phyloP scores from a whole-genome alignment of 2,113 vertebrate genomes.

The Seriola aureovittata region DNA sequence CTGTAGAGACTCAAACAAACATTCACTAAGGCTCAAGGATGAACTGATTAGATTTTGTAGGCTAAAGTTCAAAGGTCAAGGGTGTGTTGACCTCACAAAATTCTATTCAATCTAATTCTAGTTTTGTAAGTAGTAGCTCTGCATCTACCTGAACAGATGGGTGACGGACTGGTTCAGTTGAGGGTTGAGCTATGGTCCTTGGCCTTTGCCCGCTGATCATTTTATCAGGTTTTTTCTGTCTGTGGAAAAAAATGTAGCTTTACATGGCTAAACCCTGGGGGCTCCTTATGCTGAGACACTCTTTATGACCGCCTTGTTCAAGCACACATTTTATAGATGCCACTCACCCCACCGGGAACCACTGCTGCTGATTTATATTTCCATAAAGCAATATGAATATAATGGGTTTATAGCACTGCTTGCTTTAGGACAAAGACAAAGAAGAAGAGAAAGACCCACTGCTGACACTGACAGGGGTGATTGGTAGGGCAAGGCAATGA shows the following conservation, averaged over 20 bases:
- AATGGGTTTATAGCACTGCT: slow-evolving; percentile 66
- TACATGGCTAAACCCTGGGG: slow-evolving; percentile 33
- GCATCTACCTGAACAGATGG: background rate
- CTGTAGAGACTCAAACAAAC: too few species aligned
- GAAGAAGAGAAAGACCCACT: slow-evolving; percentile 39
- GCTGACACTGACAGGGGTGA: slow-evolving; percentile 31
- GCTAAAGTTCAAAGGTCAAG: too few species aligned
- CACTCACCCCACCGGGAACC: slow-evolving; percentile 46
- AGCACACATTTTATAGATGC: slow-evolving; percentile 66
- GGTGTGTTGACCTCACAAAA: too few species aligned
- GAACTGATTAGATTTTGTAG: too few species aligned
- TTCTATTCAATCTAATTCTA: too few species aligned
- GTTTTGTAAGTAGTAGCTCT: background rate
- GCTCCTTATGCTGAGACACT: slow-evolving; percentile 35
- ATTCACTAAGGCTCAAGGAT: too few species aligned
- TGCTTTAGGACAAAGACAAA: slow-evolving; percentile 54
- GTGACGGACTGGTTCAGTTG: background rate
- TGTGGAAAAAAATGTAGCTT: slow-evolving; percentile 24
- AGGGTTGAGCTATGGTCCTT: background rate
- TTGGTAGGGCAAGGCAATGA: background rate
- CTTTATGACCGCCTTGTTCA: slow-evolving; percentile 67
- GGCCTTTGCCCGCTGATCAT: slow-evolving; percentile 4
- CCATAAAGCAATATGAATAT: slow-evolving; percentile 66
- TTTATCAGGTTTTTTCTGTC: slow-evolving; percentile 41
- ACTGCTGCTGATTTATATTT: slow-evolving; percentile 70